Conservation (phyloP, 2,797 vertebrate species). For the Iguana delicatissima region DNA sequence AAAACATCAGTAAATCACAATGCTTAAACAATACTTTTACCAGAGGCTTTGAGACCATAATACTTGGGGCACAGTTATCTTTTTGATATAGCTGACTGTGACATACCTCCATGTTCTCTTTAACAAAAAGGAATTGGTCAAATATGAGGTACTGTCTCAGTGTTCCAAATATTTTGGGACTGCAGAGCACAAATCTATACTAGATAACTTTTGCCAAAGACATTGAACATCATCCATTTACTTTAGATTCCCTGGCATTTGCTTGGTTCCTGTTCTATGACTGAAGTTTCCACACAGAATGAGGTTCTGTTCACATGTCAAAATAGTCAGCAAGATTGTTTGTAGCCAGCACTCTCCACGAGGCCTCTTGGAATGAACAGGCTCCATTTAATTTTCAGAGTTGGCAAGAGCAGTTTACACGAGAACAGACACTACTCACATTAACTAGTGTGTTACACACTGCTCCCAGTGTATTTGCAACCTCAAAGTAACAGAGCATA, state of each 20-base stretch:
- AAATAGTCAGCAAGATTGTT: constrained; percentile 7
- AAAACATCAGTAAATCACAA: neutral
- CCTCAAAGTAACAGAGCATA: constrained; percentile 19
- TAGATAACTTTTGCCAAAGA: neutral
- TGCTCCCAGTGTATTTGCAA: constrained; percentile 24
- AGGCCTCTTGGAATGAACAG: constrained; percentile 12
- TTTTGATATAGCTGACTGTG: no score
- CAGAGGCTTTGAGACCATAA: neutral
- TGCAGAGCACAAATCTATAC: neutral
- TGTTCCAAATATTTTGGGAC: neutral
- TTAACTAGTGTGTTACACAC: neutral
- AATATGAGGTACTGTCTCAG: neutral
- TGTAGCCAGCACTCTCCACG: constrained; percentile 1
- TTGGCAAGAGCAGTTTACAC: neutral
- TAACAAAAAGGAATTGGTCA: neutral
- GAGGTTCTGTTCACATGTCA: constrained; percentile 8
- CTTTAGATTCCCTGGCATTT: constrained; percentile 1
- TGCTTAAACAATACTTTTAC: neutral
- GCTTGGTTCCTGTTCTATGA: neutral
- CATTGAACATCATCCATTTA: neutral
- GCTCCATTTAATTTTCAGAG: constrained; percentile 19
- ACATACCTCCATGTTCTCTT: neutral
- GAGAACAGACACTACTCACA: neutral
- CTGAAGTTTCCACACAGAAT: constrained; percentile 5
- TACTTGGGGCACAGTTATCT: neutral